Conservation (phyloP, 2,113 vertebrate species). For the Passer domesticus region DNA sequence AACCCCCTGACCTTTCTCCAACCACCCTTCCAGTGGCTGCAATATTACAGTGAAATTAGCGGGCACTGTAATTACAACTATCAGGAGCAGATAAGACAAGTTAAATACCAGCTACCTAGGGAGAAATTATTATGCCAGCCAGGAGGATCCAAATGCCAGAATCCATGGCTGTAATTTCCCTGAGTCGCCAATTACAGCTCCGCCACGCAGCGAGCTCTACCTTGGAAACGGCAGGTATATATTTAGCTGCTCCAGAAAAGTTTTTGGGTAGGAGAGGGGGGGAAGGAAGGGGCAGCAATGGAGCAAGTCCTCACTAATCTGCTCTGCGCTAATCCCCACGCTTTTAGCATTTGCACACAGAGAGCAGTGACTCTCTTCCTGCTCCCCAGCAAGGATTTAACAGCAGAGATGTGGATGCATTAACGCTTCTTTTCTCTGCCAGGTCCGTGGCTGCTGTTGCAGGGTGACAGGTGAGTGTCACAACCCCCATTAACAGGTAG, state of each 20-base stretch:
- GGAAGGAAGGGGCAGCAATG: not conserved
- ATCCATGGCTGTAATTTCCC: conserved; percentile 66
- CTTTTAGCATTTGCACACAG: conserved; percentile 10
- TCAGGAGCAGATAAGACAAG: conserved; percentile 69
- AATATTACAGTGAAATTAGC: conserved; percentile 38
- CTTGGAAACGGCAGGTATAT: conserved; percentile 71
- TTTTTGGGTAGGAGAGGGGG: not conserved
- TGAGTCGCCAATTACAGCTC: conserved; percentile 70
- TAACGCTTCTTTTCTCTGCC: not conserved
- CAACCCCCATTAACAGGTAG: conserved; percentile 4
- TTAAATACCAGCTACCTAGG: conserved; percentile 76
- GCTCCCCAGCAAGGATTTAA: conserved; percentile 5
- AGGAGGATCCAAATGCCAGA: conserved; percentile 75
- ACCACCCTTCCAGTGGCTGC: conserved; percentile 1
- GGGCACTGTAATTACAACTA: conserved; percentile 70
- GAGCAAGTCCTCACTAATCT: conserved; percentile 37
- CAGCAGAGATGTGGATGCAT: not conserved
- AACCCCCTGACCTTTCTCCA: conserved; percentile 4
- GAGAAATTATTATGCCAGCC: conserved; percentile 72
- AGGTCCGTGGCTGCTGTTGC: not conserved
- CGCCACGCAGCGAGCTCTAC: conserved; percentile 56
- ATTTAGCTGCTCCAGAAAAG: conserved; percentile 68
- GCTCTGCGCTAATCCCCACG: conserved; percentile 11
- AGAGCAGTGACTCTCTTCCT: not conserved
- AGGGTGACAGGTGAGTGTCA: not conserved